A percentile compares a stretch with the other conserved stretches of the same genome.
phyloP scores from a whole-genome alignment of 2,113 vertebrate species.

The Bos taurus region DNA sequence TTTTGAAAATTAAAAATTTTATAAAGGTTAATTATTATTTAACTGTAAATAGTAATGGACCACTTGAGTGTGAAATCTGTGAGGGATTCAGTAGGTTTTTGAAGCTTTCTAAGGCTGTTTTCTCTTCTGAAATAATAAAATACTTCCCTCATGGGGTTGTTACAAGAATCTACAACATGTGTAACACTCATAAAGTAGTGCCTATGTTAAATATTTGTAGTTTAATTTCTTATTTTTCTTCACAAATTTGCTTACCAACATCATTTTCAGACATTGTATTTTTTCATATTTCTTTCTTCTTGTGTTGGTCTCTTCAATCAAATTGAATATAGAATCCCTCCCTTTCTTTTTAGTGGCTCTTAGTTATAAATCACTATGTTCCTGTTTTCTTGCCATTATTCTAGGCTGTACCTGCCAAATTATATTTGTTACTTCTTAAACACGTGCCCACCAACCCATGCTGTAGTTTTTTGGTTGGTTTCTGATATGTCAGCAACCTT shows the following conservation, averaged over 20 bases:
- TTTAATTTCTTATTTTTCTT: slow-evolving; percentile 16
- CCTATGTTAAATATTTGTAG: neutral
- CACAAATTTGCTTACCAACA: neutral
- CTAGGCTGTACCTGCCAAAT: neutral
- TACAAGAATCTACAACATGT: neutral
- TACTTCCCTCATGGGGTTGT: neutral
- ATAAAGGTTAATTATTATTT: neutral
- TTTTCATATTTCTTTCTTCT: neutral
- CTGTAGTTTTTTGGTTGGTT: neutral
- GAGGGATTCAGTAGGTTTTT: neutral
- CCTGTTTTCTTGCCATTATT: slow-evolving; percentile 43
- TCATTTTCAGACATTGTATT: neutral
- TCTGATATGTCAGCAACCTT: neutral
- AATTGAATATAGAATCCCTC: neutral
- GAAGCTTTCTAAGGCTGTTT: neutral
- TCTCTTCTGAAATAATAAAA: neutral
- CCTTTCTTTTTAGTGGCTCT: neutral
- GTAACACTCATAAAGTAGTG: neutral
- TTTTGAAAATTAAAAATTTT: neutral
- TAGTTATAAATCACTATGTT: slow-evolving; percentile 34
- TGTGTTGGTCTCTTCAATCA: neutral
- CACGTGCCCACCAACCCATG: neutral
- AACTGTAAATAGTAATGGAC: neutral
- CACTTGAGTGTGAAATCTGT: neutral
- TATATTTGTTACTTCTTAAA: slow-evolving; percentile 38